Evolutionary conservation across 2,797 vertebrate species (phyloP), one percentile per base, ranked within the genome.

Genomic region (Mormyrus proboscirostris): DNA sequence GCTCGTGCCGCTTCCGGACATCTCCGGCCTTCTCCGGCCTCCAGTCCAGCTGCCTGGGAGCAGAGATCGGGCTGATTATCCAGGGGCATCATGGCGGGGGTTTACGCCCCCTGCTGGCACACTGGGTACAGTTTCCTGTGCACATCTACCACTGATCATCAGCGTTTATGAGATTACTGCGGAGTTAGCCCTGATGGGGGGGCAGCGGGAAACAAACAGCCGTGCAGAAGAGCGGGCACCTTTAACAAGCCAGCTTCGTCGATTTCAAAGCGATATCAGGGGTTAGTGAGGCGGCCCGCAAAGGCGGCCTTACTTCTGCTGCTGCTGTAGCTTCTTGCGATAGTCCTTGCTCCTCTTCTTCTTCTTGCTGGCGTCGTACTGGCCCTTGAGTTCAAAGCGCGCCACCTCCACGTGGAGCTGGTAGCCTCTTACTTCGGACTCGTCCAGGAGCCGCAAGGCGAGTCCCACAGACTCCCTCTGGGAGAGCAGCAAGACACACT

Each of bases 321-420:
- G 98, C 92, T 95, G 94, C 90, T 97, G 97, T 85, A 99, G 19
- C 90, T 95, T 98, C 95, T 99, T 99, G 94, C 93, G 97, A 91
- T 99, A 98, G 85, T 99, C 98, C 95, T 98, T 99, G 93, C 88
- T 97, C 92, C 99, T 99, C 95, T 98, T 99, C 93, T 96, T 99
- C 95, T 99, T 99, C 93, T 97, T 99, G 93, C 95, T 98, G 93
- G 98, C 97, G 41, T 99, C 98, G 14, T 99, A 99, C 91, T 97
- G 94, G 62, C 98, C 98, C 94, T 99, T 99, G 47, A 99, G 95
- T 91, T 99, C 97, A 92, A 99, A 99, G 85, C 95, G 96, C 0
- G 98, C 98, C 51, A 94, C 96, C 94, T 99, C 98, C 3, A 99
- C 98, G 0, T 99, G 98, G 59, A 99, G 92, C 92, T 94, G 97